phyloP scores from a whole-genome alignment of 1,140 invertebrate genomes.

The Atta texana region DNA sequence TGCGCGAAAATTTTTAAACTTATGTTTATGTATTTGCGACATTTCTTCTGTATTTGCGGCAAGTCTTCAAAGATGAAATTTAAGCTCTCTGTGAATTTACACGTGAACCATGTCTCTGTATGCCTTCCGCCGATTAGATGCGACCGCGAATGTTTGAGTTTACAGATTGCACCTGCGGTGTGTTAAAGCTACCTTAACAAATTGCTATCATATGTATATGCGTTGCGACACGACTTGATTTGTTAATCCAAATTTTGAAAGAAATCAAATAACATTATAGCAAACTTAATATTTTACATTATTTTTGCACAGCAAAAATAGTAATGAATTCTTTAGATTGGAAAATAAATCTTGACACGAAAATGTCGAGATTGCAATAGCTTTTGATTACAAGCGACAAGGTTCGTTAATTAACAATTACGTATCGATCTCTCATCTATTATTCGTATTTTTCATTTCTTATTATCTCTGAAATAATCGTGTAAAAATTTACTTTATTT shows the following conservation, averaged over 20 bases:
- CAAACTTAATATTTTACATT: background rate
- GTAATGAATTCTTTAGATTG: background rate
- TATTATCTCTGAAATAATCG: background rate
- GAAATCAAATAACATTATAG: background rate
- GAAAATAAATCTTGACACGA: background rate
- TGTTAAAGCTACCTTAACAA: slow-evolving; percentile 74
- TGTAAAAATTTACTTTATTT: background rate
- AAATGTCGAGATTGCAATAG: background rate
- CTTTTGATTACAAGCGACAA: background rate
- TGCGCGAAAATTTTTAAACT: slow-evolving; percentile 35
- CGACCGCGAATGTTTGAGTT: slow-evolving; percentile 75
- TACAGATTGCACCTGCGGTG: slow-evolving; percentile 74
- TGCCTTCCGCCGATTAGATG: slow-evolving; percentile 72
- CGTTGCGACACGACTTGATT: slow-evolving; percentile 15
- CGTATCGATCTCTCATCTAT: background rate
- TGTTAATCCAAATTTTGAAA: background rate
- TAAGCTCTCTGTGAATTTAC: slow-evolving; percentile 75
- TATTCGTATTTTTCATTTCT: background rate
- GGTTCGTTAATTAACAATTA: background rate
- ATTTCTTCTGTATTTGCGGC: background rate
- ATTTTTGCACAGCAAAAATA: background rate
- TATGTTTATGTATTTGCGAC: slow-evolving; percentile 9
- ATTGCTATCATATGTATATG: slow-evolving; percentile 65
- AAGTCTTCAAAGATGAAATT: slow-evolving; percentile 65
- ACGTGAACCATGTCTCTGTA: slow-evolving; percentile 69